Evolutionary conservation across 2,113 vertebrate species (phyloP).

Genomic region (Cryptomyrus ogoouensis): DNA sequence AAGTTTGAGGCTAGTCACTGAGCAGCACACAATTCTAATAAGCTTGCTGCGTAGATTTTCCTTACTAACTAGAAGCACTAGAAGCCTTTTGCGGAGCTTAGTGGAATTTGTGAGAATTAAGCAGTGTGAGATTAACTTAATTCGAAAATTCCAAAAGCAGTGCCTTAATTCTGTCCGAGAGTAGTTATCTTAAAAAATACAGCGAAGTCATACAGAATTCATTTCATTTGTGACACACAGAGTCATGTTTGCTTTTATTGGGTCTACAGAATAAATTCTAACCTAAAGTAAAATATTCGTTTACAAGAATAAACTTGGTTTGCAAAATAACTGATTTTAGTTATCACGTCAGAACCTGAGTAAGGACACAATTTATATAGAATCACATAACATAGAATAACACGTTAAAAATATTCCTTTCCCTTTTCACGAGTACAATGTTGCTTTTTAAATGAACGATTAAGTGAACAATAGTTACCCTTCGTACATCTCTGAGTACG

Average conservation of each 20-base stretch:
- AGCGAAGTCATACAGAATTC: neutral
- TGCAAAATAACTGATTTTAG: slow-evolving; percentile 14
- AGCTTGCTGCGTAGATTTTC: neutral
- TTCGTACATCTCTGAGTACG: neutral
- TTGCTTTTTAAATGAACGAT: slow-evolving; percentile 32
- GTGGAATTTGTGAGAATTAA: neutral
- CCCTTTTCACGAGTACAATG: slow-evolving; percentile 21
- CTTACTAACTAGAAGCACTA: neutral
- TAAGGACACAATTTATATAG: neutral
- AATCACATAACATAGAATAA: slow-evolving; percentile 34
- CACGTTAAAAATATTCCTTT: slow-evolving; percentile 45
- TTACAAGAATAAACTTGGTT: slow-evolving; percentile 6
- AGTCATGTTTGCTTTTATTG: neutral
- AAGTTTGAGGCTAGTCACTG: neutral
- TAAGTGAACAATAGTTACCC: slow-evolving; percentile 16
- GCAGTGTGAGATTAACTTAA: neutral
- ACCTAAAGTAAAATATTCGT: neutral
- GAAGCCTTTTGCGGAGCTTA: neutral
- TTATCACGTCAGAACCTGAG: slow-evolving; percentile 9
- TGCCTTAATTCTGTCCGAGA: neutral
- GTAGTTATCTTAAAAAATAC: neutral
- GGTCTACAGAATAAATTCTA: neutral
- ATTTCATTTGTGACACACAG: neutral
- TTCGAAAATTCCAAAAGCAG: neutral
- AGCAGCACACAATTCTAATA: neutral